Conservation (phyloP, 2,113 vertebrate species). For the Trematocara marginatum region DNA sequence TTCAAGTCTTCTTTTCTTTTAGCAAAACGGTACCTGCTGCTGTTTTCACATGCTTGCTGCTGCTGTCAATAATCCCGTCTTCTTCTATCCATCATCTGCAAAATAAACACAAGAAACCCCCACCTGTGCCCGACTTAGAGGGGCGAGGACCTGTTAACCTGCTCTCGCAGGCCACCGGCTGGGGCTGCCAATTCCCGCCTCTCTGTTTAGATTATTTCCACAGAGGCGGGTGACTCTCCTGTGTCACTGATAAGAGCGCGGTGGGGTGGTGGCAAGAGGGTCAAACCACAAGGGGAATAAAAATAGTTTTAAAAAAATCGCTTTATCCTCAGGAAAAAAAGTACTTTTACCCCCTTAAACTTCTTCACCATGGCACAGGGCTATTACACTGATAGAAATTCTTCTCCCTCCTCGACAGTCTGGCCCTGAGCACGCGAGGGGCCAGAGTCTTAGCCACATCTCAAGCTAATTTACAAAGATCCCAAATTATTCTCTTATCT, state of each 20-base stretch:
- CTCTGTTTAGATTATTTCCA: constrained; percentile 65
- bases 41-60: not conserved
- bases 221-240: constrained; percentile 49
- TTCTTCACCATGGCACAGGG: constrained; percentile 60
- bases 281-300: constrained; percentile 64
- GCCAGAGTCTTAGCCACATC: constrained; percentile 70
- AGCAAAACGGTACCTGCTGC: not conserved
- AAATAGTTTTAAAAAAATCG: constrained; percentile 17
- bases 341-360: constrained; percentile 55
- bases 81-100: constrained; percentile 57
- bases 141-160: constrained; percentile 62
- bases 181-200: constrained; percentile 38
- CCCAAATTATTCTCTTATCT: constrained; percentile 77
- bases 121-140: constrained; percentile 51
- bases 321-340: constrained; percentile 53
- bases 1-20: not conserved
- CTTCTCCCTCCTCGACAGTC: constrained; percentile 42
- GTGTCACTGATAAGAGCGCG: constrained; percentile 66
- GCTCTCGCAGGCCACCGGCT: constrained; percentile 39
- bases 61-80: constrained; percentile 35
- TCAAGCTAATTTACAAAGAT: constrained; percentile 80
- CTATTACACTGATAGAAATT: constrained; percentile 75
- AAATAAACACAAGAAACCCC: constrained; percentile 61
- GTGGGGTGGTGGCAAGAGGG: constrained; percentile 62
- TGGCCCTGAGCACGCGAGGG: constrained; percentile 49